Evolutionary conservation across 2,113 vertebrate genomes (phyloP).

Genomic region (Rynchops niger): DNA sequence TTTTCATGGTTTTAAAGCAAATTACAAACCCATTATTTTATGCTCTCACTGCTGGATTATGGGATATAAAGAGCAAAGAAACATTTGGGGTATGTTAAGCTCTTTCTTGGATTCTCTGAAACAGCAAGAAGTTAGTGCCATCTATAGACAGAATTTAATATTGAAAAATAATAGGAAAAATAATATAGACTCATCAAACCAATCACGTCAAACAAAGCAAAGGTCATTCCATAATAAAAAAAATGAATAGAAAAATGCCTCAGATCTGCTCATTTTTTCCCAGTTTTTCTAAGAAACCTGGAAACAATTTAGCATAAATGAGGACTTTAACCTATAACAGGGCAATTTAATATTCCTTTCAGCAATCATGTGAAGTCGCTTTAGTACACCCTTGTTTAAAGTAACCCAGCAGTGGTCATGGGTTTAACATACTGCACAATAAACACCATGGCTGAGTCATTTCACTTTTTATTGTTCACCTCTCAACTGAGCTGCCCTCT

Average conservation of each 20-base stretch:
- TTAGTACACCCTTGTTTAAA: background rate
- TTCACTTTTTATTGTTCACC: background rate
- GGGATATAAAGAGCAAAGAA: background rate
- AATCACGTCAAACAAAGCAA: background rate
- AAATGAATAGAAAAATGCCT: background rate
- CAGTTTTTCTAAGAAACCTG: background rate
- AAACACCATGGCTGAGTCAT: background rate
- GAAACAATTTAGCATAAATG: background rate
- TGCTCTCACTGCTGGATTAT: background rate
- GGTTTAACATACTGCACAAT: background rate
- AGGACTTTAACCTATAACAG: background rate
- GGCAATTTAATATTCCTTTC: background rate
- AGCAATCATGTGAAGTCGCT: background rate
- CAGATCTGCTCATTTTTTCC: background rate
- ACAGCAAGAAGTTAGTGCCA: slow-evolving; percentile 56
- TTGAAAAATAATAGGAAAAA: background rate
- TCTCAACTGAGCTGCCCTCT: background rate
- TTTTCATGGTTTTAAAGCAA: background rate
- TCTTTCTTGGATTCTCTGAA: background rate
- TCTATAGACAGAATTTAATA: slow-evolving; percentile 37
- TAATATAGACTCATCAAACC: background rate
- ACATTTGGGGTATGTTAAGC: background rate
- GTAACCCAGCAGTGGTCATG: background rate
- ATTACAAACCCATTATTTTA: background rate
- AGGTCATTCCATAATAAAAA: background rate